Evolutionary conservation across 2,113 vertebrate species (phyloP), one percentile per base, ranked within the genome.

Genomic region (Thamnaconus septentrionalis): DNA sequence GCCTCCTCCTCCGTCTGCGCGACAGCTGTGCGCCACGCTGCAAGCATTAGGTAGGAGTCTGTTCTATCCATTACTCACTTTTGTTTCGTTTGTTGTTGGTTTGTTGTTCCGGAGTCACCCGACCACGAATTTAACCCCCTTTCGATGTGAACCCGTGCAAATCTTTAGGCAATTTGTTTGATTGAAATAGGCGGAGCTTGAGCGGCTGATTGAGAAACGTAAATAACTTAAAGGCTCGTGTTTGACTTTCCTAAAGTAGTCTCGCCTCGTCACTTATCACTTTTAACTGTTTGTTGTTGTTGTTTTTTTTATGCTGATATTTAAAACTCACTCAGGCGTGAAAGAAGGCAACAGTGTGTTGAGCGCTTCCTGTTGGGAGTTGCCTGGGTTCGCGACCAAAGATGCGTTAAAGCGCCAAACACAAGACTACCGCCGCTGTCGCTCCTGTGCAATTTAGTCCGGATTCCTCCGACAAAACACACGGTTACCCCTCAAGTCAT

Each of bases 41-140:
- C 41, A 43, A 53, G 18, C 65, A 83, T 88, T 90, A 87, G 85
- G 82, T 50, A 50, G n/a, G 48, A 11, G 6, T 2, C 48, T n/a
- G 10, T 4, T 5, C 2, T 10, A 48, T 7, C 47, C 47, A 48
- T 10, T 10, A 7, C 47, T 9, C 47, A 48, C 8, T 9, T 7
- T 48, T 48, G 6, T 48, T 10, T 9, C 47, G 1, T 48, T 48
- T 48, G 47, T 10, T 48, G 47, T 31, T 31, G 18, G 18, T 31
- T 31, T 31, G 18, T 31, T 31, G 18, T 31, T 31, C 18, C 18
- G 18, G 18, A 1, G 18, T 31, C 18, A 31, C 18, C 18, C 18
- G 18, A 31, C 18, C 18, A 31, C 18, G 18, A 31, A 31, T 31
- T 31, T 31, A 31, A 31, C 18, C 18, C 18, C 18, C 18, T 31